Base-by-base conservation (phyloP, 2,888 invertebrate genomes). In the Pammene fasciana region DNA sequence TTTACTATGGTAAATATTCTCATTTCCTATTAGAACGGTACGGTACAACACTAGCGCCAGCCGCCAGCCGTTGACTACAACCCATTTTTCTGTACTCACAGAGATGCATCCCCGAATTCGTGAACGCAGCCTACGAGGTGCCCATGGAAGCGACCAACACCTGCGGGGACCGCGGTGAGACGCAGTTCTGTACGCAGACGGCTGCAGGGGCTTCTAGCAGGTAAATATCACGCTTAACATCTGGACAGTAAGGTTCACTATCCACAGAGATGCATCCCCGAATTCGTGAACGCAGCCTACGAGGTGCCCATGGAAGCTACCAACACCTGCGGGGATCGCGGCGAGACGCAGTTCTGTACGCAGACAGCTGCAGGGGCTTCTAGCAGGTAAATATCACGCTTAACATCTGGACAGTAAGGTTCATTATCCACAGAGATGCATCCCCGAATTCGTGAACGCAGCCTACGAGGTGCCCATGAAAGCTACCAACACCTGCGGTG, bases 281-380 rank as follows among this genome's bases (percentile, higher is more conserved):
- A 97, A 79, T 99, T 99, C 89, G 97, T 97, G 84, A 99, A 99
- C 85, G 98, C 99, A 5, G 99, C 99, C 9, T 99, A 96, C 90
- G 95, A 96, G 84, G 94, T 97, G 65, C 94, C 94, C 73, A 97
- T 99, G 87, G 97, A 98, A 75, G 97, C 97, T 10, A 98, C 99
- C 14, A 99, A 99, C 87, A 99, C 99, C 0, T 99, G 99, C 82
- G 99, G 99, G 0, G 95, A 97, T 79, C 94, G 95, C 56, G 95
- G 95, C 0, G 90, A 93, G 0, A 96, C 94, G 60, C 95, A 97
- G 83, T 99, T 96, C 87, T 99, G 99, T 87, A 95, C 97, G 72
- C 99, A 99, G 89, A 98, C 98, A 0, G 89, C 90, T 0, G 89
- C 91, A 8, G 98, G 97, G 36, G 94, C 95, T 10, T 94, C 95